These are phyloP conservation scores for Clytia hemisphaerica DNA, from an alignment of 30 jellyfish, hydroid and myxozoan genomes.

Conservation along the genomic window DNA sequence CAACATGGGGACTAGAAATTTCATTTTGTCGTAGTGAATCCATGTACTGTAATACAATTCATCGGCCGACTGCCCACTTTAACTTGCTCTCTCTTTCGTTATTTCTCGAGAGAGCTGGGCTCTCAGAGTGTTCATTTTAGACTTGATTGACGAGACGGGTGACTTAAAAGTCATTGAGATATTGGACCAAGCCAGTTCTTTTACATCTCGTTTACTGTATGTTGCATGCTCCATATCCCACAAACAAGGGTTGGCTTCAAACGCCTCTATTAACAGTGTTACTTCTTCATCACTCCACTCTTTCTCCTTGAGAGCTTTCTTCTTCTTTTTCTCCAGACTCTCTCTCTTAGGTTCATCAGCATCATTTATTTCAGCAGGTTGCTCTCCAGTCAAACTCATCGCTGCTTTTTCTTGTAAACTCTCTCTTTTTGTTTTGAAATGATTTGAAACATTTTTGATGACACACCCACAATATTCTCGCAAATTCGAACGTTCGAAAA, in stretches of 20 bases:
- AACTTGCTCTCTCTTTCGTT: neutral
- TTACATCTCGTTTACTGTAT: neutral
- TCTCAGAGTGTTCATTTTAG: neutral
- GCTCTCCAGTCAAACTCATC: too few relatives aligned
- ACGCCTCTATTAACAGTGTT: neutral
- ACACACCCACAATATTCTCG: too few relatives aligned
- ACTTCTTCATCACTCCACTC: neutral
- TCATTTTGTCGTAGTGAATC: neutral
- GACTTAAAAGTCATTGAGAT: neutral
- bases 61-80: conserved; percentile 23
- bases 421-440: too few relatives aligned
- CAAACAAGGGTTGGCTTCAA: too few relatives aligned
- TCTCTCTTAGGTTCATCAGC: too few relatives aligned
- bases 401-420: too few relatives aligned
- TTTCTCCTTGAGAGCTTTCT: too few relatives aligned
- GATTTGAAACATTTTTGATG: too few relatives aligned
- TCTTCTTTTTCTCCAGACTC: too few relatives aligned
- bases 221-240: too few relatives aligned
- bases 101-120: neutral
- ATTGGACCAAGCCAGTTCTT: neutral
- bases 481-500: too few relatives aligned
- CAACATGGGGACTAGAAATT: neutral
- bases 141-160: neutral
- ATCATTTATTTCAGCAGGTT: too few relatives aligned
- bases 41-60: conserved; percentile 6